Evolutionary conservation across 2,113 vertebrate genomes (phyloP).

Genomic region (Struthio camelus): DNA sequence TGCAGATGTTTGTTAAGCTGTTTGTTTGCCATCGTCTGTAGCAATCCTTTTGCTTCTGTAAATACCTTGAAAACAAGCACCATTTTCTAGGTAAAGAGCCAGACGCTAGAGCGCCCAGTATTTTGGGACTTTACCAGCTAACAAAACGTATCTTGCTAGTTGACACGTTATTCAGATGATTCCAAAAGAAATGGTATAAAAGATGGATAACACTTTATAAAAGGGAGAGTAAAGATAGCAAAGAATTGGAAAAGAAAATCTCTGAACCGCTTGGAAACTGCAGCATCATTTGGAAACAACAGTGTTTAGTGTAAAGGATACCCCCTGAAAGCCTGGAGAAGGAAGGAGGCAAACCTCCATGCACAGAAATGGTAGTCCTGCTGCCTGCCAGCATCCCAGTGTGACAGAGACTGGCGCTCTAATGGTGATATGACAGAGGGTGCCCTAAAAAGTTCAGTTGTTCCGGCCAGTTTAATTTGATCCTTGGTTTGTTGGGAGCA

Average conservation of each 20-base stretch:
- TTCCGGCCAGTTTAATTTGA: background rate
- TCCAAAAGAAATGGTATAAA: conserved; percentile 43
- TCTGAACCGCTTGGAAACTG: background rate
- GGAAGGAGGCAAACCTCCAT: background rate
- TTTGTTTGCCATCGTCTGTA: background rate
- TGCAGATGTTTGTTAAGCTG: background rate
- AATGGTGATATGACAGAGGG: background rate
- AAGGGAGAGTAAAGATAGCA: conserved; percentile 72
- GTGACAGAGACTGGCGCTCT: background rate
- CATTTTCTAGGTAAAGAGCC: background rate
- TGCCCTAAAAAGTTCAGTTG: background rate
- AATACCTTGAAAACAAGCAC: background rate
- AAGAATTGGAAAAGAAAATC: background rate
- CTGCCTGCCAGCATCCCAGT: background rate
- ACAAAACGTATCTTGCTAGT: background rate
- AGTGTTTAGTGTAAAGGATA: background rate
- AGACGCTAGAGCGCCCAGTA: background rate
- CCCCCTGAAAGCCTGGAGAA: background rate
- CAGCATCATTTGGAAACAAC: background rate
- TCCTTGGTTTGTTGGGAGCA: background rate
- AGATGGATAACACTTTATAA: conserved; percentile 57
- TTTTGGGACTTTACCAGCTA: background rate
- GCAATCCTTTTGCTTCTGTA: background rate
- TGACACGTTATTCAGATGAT: conserved; percentile 5
- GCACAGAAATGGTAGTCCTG: background rate